phyloP scores from a whole-genome alignment of 2,888 invertebrate genomes.

The Trichacis sp. region DNA sequence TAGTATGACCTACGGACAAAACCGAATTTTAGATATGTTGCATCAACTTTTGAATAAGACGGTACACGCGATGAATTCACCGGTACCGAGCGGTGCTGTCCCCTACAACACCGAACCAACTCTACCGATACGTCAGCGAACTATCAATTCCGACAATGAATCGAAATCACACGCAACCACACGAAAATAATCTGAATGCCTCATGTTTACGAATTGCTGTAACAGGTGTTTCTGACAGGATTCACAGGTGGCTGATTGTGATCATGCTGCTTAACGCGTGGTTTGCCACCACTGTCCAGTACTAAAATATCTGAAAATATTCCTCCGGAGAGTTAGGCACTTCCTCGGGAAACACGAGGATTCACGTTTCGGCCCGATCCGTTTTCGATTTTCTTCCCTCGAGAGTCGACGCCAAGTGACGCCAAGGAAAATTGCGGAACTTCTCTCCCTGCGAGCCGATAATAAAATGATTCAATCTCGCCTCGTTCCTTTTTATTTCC shows the following conservation, averaged over 20 bases:
- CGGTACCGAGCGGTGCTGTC: slow-evolving; percentile 25
- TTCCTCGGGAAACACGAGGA: neutral
- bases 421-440: too few species aligned
- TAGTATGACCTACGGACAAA: too few species aligned
- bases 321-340: too few species aligned
- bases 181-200: slow-evolving; percentile 46
- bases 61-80: too few species aligned
- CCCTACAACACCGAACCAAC: neutral
- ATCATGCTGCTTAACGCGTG: slow-evolving; percentile 43
- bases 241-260: slow-evolving; percentile 47
- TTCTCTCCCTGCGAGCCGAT: too few species aligned
- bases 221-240: slow-evolving; percentile 49
- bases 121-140: slow-evolving; percentile 18
- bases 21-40: too few species aligned
- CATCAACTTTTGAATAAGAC: too few species aligned
- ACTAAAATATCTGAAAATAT: slow-evolving; percentile 15
- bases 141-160: slow-evolving; percentile 39
- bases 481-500: too few species aligned
- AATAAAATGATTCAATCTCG: too few species aligned
- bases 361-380: too few species aligned
- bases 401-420: too few species aligned
- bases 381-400: too few species aligned
- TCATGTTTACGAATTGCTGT: slow-evolving; percentile 46
- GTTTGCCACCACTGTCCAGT: slow-evolving; percentile 37
- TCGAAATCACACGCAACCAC: slow-evolving; percentile 45